Evolutionary conservation across 2,113 vertebrate species (phyloP).

Genomic region (Amia ocellicauda): DNA sequence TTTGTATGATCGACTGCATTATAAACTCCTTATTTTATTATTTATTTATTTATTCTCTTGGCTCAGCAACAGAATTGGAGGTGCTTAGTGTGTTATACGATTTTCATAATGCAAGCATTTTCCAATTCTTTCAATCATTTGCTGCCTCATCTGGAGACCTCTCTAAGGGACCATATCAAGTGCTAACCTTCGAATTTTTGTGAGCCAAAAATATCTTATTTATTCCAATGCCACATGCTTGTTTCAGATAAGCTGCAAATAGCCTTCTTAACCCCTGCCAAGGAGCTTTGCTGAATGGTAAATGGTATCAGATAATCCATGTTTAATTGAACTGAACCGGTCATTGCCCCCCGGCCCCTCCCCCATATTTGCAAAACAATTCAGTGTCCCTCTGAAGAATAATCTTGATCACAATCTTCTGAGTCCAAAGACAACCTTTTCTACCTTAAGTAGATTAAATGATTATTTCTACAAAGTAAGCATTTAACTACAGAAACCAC

Average conservation of each 20-base stretch:
- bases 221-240: not conserved
- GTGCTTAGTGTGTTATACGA: not conserved
- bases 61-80: not conserved
- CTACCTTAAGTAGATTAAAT: too few species aligned
- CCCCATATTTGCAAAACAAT: too few species aligned
- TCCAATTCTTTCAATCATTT: not conserved
- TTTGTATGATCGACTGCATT: too few species aligned
- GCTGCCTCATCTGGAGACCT: not conserved
- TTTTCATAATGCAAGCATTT: constrained; percentile 7
- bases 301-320: not conserved
- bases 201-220: constrained; percentile 6
- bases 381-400: too few species aligned
- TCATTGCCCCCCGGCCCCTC: not conserved
- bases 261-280: not conserved
- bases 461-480: too few species aligned
- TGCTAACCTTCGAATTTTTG: constrained; percentile 9
- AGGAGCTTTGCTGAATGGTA: not conserved
- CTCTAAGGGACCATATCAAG: not conserved
- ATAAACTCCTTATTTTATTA: constrained; percentile 5
- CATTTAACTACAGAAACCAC: too few species aligned
- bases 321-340: not conserved
- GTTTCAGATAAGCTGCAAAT: constrained; percentile 12
- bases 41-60: too few species aligned
- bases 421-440: too few species aligned
- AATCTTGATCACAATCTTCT: too few species aligned